Conservation (phyloP, 2,113 vertebrate genomes). For the cat (Felis catus) region F.catus_Fca126_mat1.0 CM031420.1:60677501-60678000, state of each 20-base stretch:
- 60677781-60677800: background rate
- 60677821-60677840: background rate
- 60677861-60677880: background rate
- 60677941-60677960: slow-evolving; percentile 16
- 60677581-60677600: no score
- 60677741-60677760: no score
- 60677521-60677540: background rate
- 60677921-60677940: background rate
- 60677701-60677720: no score
- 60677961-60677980: background rate
- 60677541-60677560: background rate
- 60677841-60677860: background rate
- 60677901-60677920: background rate
- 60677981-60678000: background rate
- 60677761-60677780: no score
- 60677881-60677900: background rate
- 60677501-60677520: background rate
- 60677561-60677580: background rate
- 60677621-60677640: no score
- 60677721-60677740: no score
- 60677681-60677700: no score
- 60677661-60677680: no score
- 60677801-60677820: background rate
- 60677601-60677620: no score
- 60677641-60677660: no score